Base-by-base conservation (phyloP, 2,888 invertebrate genomes). In the Drosophila neonasuta region DNA sequence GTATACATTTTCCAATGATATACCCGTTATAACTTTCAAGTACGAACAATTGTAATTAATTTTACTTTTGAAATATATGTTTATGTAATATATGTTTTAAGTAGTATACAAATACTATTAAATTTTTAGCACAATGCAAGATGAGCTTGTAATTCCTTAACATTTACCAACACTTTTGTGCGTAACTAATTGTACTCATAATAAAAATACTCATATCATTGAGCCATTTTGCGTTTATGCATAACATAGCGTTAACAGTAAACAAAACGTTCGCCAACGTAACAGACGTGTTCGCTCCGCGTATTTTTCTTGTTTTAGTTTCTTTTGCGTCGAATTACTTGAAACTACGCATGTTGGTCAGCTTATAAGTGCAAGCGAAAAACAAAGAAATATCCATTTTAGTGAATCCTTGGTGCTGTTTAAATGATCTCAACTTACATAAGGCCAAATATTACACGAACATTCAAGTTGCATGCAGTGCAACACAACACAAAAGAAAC, bases 201-300 rank as follows among this genome's bases (percentile, higher is more conserved):
- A n/a, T n/a, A 5, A 3, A 51, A 65, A 10, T 66, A 60, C 60
- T 67, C 51, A 63, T 15, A 36, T 8, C 3, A 9, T 9, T 2
- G 45, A 24, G 9, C 17, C 45, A 36, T 13, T 36, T 41, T 11
- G 42, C 60, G 52, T 54, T 52, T n/a, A 11, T 32, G 8, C n/a
- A 10, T 73, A 63, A 64, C 69, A 68, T 55, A 11, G 15, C 36
- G 41, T 55, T 58, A 61, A 56, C 76, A 74, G 76, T 74, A 74
- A 74, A 74, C 74, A 74, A 71, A 68, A 57, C 59, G 76, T 48
- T 55, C 67, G 59, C 71, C 46, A 62, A 54, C 62, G 68, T 36
- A 10, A 8, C 15, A 63, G 74, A 71, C 74, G 71, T 74, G 66
- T 52, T 10, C 1, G 36, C 36, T 70, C 29, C 42, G 45, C 3